phyloP scores from a whole-genome alignment of 2,888 invertebrate genomes.

The Troides helena region DNA sequence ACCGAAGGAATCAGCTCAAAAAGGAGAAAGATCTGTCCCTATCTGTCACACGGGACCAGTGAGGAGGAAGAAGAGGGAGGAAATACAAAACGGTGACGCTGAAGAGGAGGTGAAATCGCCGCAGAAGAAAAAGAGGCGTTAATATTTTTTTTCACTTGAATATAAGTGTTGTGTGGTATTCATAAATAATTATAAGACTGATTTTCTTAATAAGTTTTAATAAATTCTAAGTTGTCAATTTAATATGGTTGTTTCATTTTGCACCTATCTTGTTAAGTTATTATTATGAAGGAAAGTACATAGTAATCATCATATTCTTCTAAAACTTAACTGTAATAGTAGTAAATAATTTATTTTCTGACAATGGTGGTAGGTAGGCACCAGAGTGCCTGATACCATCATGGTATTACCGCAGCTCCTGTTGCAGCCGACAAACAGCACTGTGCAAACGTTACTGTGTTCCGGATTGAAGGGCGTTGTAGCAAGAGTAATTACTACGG shows the following conservation, averaged over 20 bases:
- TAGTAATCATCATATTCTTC: not conserved
- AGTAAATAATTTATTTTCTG: too few relatives aligned
- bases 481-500: too few relatives aligned
- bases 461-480: too few relatives aligned
- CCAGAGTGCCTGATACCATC: too few relatives aligned
- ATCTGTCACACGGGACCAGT: slow-evolving; percentile 83
- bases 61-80: slow-evolving; percentile 62
- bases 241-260: not conserved
- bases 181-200: slow-evolving; percentile 16
- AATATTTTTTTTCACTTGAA: slow-evolving; percentile 25
- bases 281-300: not conserved
- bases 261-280: not conserved
- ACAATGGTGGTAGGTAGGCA: too few relatives aligned
- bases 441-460: too few relatives aligned
- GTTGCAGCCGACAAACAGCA: too few relatives aligned
- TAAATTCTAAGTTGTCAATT: not conserved
- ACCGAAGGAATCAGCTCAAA: slow-evolving; percentile 59
- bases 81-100: slow-evolving; percentile 40
- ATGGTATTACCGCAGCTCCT: too few relatives aligned
- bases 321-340: too few relatives aligned
- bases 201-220: slow-evolving; percentile 6
- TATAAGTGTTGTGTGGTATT: slow-evolving; percentile 12
- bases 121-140: slow-evolving; percentile 64
- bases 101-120: slow-evolving; percentile 49
- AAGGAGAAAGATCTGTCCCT: slow-evolving; percentile 77